phyloP scores from a whole-genome alignment of 2,888 invertebrate species.

The Thalpophila matura region DNA sequence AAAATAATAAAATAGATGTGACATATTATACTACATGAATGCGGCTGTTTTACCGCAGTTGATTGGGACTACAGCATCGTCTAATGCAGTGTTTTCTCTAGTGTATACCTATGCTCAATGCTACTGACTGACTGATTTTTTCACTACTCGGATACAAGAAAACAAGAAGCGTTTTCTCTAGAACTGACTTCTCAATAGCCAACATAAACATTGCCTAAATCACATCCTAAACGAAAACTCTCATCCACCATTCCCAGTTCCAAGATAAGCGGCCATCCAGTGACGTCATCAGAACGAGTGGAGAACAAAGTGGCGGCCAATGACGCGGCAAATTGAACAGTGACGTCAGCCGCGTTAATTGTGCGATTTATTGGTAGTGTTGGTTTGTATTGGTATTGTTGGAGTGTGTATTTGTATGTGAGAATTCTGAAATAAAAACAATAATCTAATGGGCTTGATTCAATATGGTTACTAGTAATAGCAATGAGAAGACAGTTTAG shows the following conservation, averaged over 20 bases:
- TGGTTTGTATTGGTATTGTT: slow-evolving; percentile 24
- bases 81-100: no score
- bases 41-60: no score
- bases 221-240: not conserved
- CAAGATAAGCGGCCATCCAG: slow-evolving; percentile 35
- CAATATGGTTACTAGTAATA: not conserved
- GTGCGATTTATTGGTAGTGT: slow-evolving; percentile 43
- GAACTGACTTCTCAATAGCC: no score
- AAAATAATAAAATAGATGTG: no score
- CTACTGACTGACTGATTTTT: no score
- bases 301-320: slow-evolving; percentile 47
- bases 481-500: no score
- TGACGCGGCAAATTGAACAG: slow-evolving; percentile 60
- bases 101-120: no score
- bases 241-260: not conserved
- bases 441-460: not conserved
- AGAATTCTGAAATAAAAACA: not conserved
- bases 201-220: no score
- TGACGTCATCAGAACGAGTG: slow-evolving; percentile 49
- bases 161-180: no score
- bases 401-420: not conserved
- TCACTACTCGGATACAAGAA: no score
- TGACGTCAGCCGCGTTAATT: slow-evolving; percentile 57
- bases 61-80: no score
- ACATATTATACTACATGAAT: no score